phyloP scores from a whole-genome alignment of 2,113 vertebrate species.

The Catharus minimus region DNA sequence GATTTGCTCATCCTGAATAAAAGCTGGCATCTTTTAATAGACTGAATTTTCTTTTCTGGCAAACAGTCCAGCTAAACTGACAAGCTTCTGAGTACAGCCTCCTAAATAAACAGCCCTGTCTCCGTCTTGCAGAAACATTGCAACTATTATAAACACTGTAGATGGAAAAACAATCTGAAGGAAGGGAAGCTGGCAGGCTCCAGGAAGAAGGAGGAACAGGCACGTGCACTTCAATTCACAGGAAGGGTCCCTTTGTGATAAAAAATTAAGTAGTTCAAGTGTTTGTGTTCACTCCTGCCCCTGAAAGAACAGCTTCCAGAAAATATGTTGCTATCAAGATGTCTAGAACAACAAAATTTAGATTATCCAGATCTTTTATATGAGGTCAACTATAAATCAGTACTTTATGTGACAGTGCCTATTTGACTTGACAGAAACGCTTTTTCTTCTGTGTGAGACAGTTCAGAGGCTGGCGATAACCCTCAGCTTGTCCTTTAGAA shows the following conservation, averaged over 20 bases:
- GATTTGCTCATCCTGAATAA: conserved; percentile 47
- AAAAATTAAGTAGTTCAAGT: neutral
- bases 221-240: neutral
- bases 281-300: neutral
- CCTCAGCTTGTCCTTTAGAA: neutral
- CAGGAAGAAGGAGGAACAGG: neutral
- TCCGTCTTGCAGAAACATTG: conserved; percentile 1
- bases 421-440: neutral
- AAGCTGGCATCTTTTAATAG: conserved; percentile 37
- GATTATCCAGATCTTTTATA: neutral
- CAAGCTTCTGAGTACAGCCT: conserved; percentile 11
- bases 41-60: conserved; percentile 6
- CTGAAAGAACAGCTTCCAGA: neutral
- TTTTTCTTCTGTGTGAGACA: neutral
- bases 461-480: neutral
- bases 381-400: neutral
- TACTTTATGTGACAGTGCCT: neutral
- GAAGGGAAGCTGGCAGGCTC: neutral
- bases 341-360: neutral
- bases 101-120: conserved; percentile 27
- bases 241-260: neutral
- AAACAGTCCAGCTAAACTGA: neutral
- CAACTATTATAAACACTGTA: conserved; percentile 22
- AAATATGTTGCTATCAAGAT: neutral
- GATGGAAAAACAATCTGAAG: conserved; percentile 17